These are phyloP conservation scores for Pelochelys cantorii DNA, from an alignment of 2,797 vertebrate species.

Conservation along the genomic window DNA sequence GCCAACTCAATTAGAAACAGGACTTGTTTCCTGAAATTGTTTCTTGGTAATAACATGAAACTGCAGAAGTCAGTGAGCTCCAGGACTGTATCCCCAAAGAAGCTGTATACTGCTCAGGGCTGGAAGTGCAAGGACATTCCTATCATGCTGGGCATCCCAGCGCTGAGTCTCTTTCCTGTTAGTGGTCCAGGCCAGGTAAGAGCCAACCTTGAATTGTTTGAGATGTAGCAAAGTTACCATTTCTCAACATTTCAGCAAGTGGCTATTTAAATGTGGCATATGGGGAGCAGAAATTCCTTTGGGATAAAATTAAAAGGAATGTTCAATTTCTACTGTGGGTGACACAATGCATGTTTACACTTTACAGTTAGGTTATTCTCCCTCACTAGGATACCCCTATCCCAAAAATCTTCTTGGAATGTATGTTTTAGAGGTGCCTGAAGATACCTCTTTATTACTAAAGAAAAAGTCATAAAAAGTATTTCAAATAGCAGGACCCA, in stretches of 20 bases:
- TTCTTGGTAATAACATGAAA: background rate
- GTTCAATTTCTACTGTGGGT: background rate
- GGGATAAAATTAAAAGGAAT: background rate
- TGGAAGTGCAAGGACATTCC: accelerated
- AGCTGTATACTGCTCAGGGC: background rate
- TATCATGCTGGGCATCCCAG: background rate
- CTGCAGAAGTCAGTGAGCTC: background rate
- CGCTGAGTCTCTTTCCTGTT: background rate
- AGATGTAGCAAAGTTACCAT: background rate
- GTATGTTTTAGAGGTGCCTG: background rate
- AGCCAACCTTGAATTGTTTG: background rate
- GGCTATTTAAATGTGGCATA: background rate
- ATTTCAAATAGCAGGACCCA: background rate
- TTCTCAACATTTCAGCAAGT: background rate
- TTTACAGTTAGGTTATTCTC: background rate
- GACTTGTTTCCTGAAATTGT: background rate
- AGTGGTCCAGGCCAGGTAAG: constrained; percentile 20
- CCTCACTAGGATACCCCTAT: background rate
- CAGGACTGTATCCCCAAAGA: background rate
- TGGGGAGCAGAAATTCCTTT: background rate
- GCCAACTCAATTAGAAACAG: background rate
- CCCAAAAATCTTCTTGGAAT: background rate
- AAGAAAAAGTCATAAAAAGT: background rate
- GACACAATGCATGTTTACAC: background rate
- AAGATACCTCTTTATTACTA: background rate